These are phyloP conservation scores for Lordiphosa fenestrarum DNA, from an alignment of 2,888 invertebrate genomes.

Conservation along the genomic window DNA sequence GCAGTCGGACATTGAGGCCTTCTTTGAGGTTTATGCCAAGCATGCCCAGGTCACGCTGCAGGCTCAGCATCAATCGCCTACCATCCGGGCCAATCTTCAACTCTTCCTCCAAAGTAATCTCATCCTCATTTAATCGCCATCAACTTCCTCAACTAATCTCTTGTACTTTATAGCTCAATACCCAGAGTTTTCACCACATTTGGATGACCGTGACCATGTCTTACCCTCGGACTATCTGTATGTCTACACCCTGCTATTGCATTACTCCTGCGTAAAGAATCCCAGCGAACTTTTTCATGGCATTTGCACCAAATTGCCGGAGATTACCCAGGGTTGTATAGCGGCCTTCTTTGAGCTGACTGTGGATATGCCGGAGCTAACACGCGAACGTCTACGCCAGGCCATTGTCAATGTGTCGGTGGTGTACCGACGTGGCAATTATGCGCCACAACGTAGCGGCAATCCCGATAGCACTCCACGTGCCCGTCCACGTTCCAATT, in stretches of 20 bases:
- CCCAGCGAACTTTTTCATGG: slow-evolving; percentile 72
- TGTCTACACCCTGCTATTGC: slow-evolving; percentile 76
- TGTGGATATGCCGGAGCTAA: slow-evolving; percentile 50
- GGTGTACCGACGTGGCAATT: neutral
- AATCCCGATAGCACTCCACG: neutral
- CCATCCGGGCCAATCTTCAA: slow-evolving; percentile 19
- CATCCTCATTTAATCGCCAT: neutral
- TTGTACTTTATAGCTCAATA: slow-evolving; percentile 41
- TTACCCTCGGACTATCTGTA: slow-evolving; percentile 73
- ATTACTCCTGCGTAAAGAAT: slow-evolving; percentile 76
- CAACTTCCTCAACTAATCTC: neutral
- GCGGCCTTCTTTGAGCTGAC: slow-evolving; percentile 70
- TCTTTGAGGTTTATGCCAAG: slow-evolving; percentile 59
- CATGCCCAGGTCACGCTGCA: slow-evolving; percentile 30
- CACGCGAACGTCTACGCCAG: slow-evolving; percentile 59
- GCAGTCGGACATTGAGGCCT: slow-evolving; percentile 74
- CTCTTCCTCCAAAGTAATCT: slow-evolving; percentile 63
- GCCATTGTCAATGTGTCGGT: slow-evolving; percentile 54
- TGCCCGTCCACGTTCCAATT: slow-evolving; percentile 6
- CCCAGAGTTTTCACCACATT: slow-evolving; percentile 62
- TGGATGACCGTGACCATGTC: slow-evolving; percentile 60
- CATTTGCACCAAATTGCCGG: slow-evolving; percentile 69
- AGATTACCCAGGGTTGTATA: slow-evolving; percentile 64
- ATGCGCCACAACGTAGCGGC: no score
- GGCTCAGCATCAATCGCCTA: slow-evolving; percentile 7